A percentile compares a stretch with the other conserved stretches of the same genome.
phyloP scores from a whole-genome alignment of 2,888 invertebrate genomes.

The Atrina japonica region DNA sequence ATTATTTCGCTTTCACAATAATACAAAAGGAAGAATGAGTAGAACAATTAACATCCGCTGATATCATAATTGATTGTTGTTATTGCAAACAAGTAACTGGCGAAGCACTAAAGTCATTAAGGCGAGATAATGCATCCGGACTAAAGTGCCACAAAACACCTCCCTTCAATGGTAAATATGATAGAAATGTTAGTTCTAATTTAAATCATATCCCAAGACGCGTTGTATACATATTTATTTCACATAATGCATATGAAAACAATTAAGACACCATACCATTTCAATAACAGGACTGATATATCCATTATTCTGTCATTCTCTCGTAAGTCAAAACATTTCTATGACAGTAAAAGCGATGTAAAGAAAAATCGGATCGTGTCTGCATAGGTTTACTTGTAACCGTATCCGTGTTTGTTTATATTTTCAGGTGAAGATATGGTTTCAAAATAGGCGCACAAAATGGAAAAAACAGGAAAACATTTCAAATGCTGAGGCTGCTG shows the following conservation, averaged over 20 bases:
- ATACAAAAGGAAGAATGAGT: too few species aligned
- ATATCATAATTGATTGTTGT: slow-evolving; percentile 18
- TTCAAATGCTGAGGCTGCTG: slow-evolving; percentile 92
- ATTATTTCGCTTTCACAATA: too few species aligned
- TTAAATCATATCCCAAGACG: slow-evolving; percentile 18
- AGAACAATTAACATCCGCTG: slow-evolving; percentile 9
- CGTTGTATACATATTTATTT: slow-evolving; percentile 23
- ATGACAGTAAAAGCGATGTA: slow-evolving; percentile 18
- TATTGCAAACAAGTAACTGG: slow-evolving; percentile 4
- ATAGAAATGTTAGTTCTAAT: slow-evolving; percentile 24
- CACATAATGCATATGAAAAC: slow-evolving; percentile 17
- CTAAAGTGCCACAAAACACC: not conserved
- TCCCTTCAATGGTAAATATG: too few species aligned
- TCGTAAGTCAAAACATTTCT: slow-evolving; percentile 7
- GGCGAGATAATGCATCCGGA: slow-evolving; percentile 6
- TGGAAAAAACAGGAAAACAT: slow-evolving; percentile 97
- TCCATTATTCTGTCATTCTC: slow-evolving; percentile 21
- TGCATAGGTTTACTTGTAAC: slow-evolving; percentile 8
- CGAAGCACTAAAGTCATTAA: slow-evolving; percentile 13
- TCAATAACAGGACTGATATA: slow-evolving; percentile 10
- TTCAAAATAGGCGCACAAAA: too few species aligned
- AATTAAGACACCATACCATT: slow-evolving; percentile 21
- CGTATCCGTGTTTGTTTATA: not conserved
- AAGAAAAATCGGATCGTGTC: slow-evolving; percentile 15
- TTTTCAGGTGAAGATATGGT: slow-evolving; percentile 94